phyloP scores from a whole-genome alignment of 1,140 invertebrate genomes.

The Apis mellifera region DNA sequence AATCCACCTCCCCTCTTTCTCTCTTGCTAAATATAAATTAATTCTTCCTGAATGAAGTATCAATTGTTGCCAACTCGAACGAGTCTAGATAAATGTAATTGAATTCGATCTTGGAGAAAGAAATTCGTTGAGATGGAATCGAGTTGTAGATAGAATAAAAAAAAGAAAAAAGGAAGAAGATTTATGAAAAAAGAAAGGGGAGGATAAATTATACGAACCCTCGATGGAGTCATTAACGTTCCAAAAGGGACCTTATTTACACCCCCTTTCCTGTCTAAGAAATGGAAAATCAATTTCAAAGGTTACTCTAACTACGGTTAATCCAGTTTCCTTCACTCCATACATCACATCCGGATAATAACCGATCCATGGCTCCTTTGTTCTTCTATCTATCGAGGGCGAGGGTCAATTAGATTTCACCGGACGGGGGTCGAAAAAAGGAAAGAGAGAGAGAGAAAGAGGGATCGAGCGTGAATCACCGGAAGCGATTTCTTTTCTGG shows the following conservation, averaged over 20 bases:
- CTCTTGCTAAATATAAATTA: too few relatives aligned
- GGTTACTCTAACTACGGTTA: neutral
- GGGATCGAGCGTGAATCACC: conserved; percentile 1
- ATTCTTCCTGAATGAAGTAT: too few relatives aligned
- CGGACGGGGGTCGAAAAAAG: neutral
- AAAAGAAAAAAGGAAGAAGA: too few relatives aligned
- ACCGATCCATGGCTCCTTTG: neutral
- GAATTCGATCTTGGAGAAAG: too few relatives aligned
- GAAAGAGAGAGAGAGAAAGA: too few relatives aligned
- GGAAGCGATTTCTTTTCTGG: conserved; percentile 2
- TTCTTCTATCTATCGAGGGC: neutral
- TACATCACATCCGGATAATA: conserved; percentile 4
- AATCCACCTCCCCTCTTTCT: too few relatives aligned
- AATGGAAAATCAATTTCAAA: conserved; percentile 7
- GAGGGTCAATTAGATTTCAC: conserved; percentile 23
- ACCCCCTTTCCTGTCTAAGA: neutral
- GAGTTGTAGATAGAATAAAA: neutral
- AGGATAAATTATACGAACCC: neutral
- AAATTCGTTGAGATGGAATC: neutral
- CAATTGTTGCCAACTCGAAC: too few relatives aligned
- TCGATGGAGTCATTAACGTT: neutral
- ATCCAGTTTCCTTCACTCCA: neutral
- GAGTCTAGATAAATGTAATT: too few relatives aligned
- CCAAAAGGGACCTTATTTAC: neutral
- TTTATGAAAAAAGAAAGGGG: neutral